Conservation (phyloP, 2,888 invertebrate species). For the Neoitamus cyanurus region DNA sequence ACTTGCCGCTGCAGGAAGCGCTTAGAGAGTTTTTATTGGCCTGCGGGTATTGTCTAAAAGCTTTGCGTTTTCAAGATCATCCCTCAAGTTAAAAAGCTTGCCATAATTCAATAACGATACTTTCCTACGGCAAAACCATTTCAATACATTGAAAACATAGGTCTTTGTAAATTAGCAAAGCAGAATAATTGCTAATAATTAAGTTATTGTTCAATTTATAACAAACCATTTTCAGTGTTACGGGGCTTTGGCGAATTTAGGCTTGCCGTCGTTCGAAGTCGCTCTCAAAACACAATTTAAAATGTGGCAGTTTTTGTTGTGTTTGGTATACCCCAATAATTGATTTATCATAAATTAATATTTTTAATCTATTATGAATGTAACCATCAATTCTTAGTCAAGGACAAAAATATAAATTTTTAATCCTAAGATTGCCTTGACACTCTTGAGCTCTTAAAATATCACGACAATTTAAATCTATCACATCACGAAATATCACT, state of each 20-base stretch:
- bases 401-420: neutral
- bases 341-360: neutral
- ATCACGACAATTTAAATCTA: neutral
- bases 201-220: neutral
- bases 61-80: neutral
- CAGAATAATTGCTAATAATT: neutral
- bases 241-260: neutral
- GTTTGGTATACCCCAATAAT: neutral
- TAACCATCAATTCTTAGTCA: neutral
- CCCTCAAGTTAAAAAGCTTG: neutral
- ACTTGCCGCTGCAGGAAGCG: too few species aligned
- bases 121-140: too few species aligned
- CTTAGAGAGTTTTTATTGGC: neutral
- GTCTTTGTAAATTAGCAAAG: too few species aligned
- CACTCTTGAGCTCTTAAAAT: neutral
- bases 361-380: neutral
- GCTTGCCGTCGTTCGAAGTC: neutral
- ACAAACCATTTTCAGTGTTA: neutral
- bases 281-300: neutral
- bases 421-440: neutral
- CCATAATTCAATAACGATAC: too few species aligned
- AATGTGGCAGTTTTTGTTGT: neutral
- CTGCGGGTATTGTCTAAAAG: neutral
- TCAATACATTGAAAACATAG: too few species aligned
- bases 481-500: neutral